phyloP scores from a whole-genome alignment of 2,888 invertebrate species.

The Dendrolimus houi region DNA sequence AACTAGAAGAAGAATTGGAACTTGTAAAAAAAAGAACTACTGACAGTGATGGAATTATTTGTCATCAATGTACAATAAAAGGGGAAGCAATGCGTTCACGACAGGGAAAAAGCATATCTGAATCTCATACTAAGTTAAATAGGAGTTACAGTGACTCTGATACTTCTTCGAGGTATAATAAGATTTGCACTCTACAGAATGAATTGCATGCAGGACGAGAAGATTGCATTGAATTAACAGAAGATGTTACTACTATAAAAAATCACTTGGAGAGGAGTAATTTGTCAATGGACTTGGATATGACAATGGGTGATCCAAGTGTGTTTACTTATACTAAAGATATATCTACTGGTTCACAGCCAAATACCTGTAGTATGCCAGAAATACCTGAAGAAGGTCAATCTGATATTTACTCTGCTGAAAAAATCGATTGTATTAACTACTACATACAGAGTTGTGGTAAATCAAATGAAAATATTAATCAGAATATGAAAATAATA shows the following conservation, averaged over 20 bases:
- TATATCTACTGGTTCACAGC: conserved; percentile 16
- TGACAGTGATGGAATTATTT: conserved; percentile 11
- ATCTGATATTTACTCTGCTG: conserved; percentile 34
- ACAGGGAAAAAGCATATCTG: conserved; percentile 17
- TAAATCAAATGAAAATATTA: conserved; percentile 26
- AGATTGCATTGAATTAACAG: conserved; percentile 58
- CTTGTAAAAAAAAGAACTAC: conserved; percentile 10
- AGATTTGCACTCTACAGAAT: conserved; percentile 57
- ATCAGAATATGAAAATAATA: conserved; percentile 38
- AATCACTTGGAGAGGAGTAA: conserved; percentile 52
- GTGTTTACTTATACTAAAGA: conserved; percentile 29
- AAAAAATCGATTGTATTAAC: conserved; percentile 51
- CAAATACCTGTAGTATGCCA: conserved; percentile 27
- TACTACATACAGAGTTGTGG: conserved; percentile 48
- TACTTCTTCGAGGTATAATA: conserved; percentile 49
- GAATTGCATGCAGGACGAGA: conserved; percentile 57
- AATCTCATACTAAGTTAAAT: conserved; percentile 36
- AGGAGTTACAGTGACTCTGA: conserved; percentile 57
- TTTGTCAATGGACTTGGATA: conserved; percentile 54
- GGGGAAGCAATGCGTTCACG: conserved; percentile 26
- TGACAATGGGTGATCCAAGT: conserved; percentile 40
- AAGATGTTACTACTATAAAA: conserved; percentile 61
- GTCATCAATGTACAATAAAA: conserved; percentile 32
- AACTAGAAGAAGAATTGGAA: conserved; percentile 22
- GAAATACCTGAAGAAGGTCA: conserved; percentile 35